Conservation (phyloP, 1,140 invertebrate genomes). For the Catajapyx aquilonaris region DNA sequence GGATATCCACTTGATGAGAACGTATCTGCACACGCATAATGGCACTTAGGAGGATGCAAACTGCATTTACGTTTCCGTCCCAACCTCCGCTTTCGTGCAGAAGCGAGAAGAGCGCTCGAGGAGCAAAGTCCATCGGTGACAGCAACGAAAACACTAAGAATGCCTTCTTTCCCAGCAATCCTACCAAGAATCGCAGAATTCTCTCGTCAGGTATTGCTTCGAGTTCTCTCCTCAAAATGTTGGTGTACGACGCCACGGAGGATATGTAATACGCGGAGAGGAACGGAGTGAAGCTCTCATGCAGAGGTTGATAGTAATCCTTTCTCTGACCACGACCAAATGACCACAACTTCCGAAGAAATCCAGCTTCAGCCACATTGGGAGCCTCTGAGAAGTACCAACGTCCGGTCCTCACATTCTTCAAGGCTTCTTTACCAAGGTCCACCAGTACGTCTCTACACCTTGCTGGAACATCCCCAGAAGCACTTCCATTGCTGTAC, state of each 20-base stretch:
- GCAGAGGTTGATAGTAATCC: conserved; percentile 24
- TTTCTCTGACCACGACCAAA: conserved; percentile 14
- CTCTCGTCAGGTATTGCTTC: conserved; percentile 23
- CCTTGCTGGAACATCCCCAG: conserved; percentile 20
- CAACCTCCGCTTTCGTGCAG: conserved; percentile 26
- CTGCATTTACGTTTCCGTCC: conserved; percentile 25
- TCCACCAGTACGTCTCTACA: conserved; percentile 26
- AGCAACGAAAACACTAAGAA: conserved; percentile 25
- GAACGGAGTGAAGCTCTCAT: conserved; percentile 26
- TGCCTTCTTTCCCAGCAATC: conserved; percentile 24
- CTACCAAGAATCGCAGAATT: conserved; percentile 25
- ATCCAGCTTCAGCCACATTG: conserved; percentile 23
- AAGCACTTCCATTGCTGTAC: conserved; percentile 14
- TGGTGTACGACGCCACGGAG: conserved; percentile 26
- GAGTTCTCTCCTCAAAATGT: conserved; percentile 26
- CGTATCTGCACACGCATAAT: conserved; percentile 20
- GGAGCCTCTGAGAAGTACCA: conserved; percentile 23
- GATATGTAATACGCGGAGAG: conserved; percentile 30
- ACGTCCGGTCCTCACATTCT: conserved; percentile 23
- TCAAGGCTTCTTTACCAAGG: conserved; percentile 25
- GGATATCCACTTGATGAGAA: conserved; percentile 22
- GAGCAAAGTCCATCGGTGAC: conserved; percentile 24
- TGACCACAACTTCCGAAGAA: conserved; percentile 14
- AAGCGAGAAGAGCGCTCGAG: conserved; percentile 25
- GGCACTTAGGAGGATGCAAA: conserved; percentile 23